These are phyloP conservation scores for Cenopis cana DNA, from an alignment of 2,888 invertebrate species.

Conservation along the genomic window DNA sequence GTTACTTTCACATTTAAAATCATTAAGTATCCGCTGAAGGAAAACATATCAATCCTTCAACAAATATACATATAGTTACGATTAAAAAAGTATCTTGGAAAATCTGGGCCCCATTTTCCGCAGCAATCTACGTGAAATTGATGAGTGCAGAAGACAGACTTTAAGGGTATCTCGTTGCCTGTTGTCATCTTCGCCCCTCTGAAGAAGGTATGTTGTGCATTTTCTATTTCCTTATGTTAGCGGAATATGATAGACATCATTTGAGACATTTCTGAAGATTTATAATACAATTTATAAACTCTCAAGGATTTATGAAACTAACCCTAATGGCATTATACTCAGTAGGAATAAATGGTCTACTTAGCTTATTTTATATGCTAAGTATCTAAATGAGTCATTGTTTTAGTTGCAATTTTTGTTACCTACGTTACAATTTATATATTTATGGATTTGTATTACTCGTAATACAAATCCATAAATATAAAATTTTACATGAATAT, in stretches of 20 bases:
- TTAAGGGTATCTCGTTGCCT: background rate
- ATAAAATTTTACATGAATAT: background rate
- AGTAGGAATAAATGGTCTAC: background rate
- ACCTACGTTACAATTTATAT: too few relatives aligned
- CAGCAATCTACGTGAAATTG: background rate
- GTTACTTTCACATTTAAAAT: too few relatives aligned
- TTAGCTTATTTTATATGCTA: background rate
- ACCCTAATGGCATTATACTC: background rate
- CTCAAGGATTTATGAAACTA: background rate
- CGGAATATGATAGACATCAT: background rate
- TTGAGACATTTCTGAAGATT: background rate
- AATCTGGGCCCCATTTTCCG: background rate
- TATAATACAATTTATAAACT: slow-evolving; percentile 4
- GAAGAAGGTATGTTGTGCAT: background rate
- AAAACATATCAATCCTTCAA: background rate
- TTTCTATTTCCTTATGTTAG: background rate
- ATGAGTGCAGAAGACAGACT: slow-evolving; percentile 5
- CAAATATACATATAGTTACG: background rate
- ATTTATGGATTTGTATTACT: too few relatives aligned
- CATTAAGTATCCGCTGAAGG: too few relatives aligned
- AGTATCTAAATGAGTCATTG: too few relatives aligned
- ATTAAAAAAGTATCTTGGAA: background rate
- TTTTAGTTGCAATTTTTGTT: too few relatives aligned
- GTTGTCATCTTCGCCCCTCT: too few relatives aligned
- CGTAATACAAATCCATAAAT: background rate